These are phyloP conservation scores for Cyprinodon brontotheroides DNA, from an alignment of 2,113 vertebrate genomes.

Conservation along the genomic window DNA sequence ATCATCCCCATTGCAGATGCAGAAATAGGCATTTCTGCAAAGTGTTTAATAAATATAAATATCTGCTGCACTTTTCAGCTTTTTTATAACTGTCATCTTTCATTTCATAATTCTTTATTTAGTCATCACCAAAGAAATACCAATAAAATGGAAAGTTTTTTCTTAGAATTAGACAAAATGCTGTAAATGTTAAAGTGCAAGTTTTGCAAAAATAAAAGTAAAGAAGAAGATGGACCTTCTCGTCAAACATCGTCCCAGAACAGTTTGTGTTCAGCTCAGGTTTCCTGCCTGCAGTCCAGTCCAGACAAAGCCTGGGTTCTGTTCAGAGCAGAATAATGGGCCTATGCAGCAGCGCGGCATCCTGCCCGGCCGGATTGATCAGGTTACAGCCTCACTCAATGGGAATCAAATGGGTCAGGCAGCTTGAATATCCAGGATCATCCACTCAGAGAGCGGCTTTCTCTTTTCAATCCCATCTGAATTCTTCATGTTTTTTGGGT, in stretches of 20 bases:
- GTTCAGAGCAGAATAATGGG: conserved; percentile 32
- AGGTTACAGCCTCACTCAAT: conserved; percentile 60
- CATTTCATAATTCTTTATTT: too few species aligned
- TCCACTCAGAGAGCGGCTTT: conserved; percentile 3
- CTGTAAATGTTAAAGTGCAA: background rate
- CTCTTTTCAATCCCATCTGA: conserved; percentile 8
- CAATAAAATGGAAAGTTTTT: too few species aligned
- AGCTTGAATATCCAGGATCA: conserved; percentile 40
- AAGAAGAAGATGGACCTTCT: background rate
- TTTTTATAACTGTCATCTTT: too few species aligned
- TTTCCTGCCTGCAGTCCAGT: conserved; percentile 61
- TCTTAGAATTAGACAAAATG: background rate
- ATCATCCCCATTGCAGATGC: too few species aligned
- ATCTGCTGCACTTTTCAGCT: too few species aligned
- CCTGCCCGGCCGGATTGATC: conserved; percentile 57
- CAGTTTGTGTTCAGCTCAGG: conserved; percentile 32
- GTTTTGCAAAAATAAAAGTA: background rate
- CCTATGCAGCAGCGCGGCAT: conserved; percentile 45
- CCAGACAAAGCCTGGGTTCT: conserved; percentile 69
- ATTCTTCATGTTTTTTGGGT: background rate
- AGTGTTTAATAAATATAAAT: too few species aligned
- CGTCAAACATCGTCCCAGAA: background rate
- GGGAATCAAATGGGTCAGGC: conserved; percentile 49
- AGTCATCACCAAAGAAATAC: too few species aligned
- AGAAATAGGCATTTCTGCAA: too few species aligned